Evolutionary conservation across 2,113 vertebrate species (phyloP).

Genomic region (Heliornis fulica): DNA sequence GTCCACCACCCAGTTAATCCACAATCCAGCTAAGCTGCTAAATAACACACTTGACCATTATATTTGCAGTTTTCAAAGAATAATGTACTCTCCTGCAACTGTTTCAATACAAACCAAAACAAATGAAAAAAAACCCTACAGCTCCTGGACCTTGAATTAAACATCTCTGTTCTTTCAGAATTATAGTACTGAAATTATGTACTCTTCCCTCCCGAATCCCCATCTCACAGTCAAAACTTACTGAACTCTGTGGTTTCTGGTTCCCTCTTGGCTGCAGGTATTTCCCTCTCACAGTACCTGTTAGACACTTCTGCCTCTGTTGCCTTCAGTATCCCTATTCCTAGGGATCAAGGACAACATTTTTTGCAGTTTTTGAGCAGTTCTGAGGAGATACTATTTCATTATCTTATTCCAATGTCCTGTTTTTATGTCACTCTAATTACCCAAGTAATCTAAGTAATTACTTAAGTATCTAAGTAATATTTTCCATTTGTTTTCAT

Average conservation of each 20-base stretch:
- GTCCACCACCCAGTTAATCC: background rate
- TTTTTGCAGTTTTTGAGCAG: background rate
- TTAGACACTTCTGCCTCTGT: background rate
- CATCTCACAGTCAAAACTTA: background rate
- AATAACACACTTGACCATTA: background rate
- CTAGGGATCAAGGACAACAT: background rate
- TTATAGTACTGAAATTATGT: background rate
- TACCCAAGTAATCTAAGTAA: no score
- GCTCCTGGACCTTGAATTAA: background rate
- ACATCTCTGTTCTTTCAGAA: background rate
- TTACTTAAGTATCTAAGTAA: no score
- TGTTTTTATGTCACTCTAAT: background rate
- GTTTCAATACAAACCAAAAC: background rate
- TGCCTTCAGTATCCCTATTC: background rate
- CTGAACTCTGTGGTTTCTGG: background rate
- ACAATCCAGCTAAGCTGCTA: background rate
- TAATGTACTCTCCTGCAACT: background rate
- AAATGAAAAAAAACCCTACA: background rate
- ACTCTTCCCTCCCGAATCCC: background rate
- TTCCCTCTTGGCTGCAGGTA: background rate
- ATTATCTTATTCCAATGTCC: background rate
- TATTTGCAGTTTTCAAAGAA: background rate
- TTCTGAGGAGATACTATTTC: background rate
- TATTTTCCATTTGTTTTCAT: conserved; percentile 26
- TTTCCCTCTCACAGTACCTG: background rate